Base-by-base conservation (phyloP, 2,888 invertebrate genomes). In the Chrysopilus asiliformis region DNA sequence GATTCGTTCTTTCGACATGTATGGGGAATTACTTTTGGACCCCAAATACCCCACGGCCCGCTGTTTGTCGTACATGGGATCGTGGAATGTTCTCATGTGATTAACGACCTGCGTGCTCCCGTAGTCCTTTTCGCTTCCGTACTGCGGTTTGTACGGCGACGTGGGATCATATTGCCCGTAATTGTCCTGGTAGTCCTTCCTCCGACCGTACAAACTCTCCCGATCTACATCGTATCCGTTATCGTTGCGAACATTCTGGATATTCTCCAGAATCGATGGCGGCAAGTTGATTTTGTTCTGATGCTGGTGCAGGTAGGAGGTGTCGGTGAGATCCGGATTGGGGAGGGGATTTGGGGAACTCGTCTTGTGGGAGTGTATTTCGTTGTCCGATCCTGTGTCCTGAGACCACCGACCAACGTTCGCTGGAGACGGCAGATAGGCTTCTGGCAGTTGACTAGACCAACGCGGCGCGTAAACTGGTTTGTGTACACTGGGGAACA, bases 361-460 rank as follows among this genome's bases (percentile, higher is more conserved):
- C 2, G 68, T 72, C 51, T 71, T 71, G 49, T 70, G 60, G 2
- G 59, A 58, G 38, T 70, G 71, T 20, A 72, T 71, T 50, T 82
- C 82, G 50, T 76, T 79, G 53, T 83, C 84, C 0, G 83, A 81
- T 6, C 75, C 79, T 0, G 82, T 80, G 45, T 81, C 81, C 39
- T 79, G 81, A 0, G 82, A 81, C 84, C 84, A 83, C 22, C 81
- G 72, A 13, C 78, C 71, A 28, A 62, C 54, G 38, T 39, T 67
- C 26, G 67, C 64, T 14, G 69, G 59, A 36, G 66, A 64, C 6
- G 71, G 68, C 27, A 75, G 51, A 50, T 75, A 77, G 1, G 74
- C 66, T 50, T 77, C 77, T 0, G 76, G 75, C 31, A 76, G 57
- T 51, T 76, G 75, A 28, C 74, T 75, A 18, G 76, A 74, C 79